Conservation (phyloP, 2,888 invertebrate genomes). For the Leptura quadrifasciata region DNA sequence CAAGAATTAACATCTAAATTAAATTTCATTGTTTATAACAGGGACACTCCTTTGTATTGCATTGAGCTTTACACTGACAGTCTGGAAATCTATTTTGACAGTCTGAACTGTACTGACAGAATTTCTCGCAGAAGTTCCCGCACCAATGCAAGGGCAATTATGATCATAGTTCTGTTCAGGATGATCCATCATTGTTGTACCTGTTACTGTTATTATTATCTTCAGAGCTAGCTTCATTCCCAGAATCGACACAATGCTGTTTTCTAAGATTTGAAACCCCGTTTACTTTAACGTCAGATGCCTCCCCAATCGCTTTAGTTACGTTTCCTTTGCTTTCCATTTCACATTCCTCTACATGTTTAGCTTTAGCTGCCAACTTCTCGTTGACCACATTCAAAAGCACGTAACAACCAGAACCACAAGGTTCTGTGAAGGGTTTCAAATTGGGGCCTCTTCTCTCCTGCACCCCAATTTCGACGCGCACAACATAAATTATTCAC, state of each 20-base stretch:
- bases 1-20: too few species aligned
- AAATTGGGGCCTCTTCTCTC: slow-evolving; percentile 92
- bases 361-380: slow-evolving; percentile 82
- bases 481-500: too few species aligned
- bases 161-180: slow-evolving; percentile 92
- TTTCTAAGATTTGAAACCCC: slow-evolving; percentile 74
- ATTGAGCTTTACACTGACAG: slow-evolving; percentile 98
- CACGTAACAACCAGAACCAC: slow-evolving; percentile 91
- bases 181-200: slow-evolving; percentile 87
- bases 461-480: too few species aligned
- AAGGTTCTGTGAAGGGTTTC: slow-evolving; percentile 90
- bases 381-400: slow-evolving; percentile 90
- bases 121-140: slow-evolving; percentile 99
- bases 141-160: slow-evolving; percentile 92
- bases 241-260: slow-evolving; percentile 86
- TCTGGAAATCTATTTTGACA: slow-evolving; percentile 99
- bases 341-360: slow-evolving; percentile 76
- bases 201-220: slow-evolving; percentile 94
- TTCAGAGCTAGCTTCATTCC: slow-evolving; percentile 95
- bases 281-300: slow-evolving; percentile 57
- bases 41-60: slow-evolving; percentile 99
- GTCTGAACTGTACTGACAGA: slow-evolving; percentile 96
- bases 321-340: slow-evolving; percentile 68
- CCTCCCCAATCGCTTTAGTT: slow-evolving; percentile 64
- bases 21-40: too few species aligned